phyloP scores from a whole-genome alignment of 1,140 invertebrate species.

The Armadillidium nasatum region DNA sequence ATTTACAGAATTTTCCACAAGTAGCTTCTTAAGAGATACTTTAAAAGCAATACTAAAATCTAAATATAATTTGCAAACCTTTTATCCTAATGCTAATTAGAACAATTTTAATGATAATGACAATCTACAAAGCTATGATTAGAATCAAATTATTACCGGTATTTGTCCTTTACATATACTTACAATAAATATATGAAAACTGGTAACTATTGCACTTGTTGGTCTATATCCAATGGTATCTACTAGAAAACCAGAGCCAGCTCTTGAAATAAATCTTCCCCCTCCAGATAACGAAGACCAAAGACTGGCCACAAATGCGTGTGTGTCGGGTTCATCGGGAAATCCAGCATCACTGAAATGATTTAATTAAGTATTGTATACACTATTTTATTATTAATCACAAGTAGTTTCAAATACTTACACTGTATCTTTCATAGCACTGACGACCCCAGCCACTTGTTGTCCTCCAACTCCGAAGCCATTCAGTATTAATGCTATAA shows the following conservation, averaged over 20 bases:
- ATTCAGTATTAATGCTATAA: constrained; percentile 8
- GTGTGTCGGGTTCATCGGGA: constrained; percentile 45
- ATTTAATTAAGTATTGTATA: neutral
- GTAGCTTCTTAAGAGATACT: too few relatives aligned
- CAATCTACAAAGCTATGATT: too few relatives aligned
- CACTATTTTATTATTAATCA: neutral
- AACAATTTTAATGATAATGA: too few relatives aligned
- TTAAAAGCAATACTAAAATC: too few relatives aligned
- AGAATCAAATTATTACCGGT: too few relatives aligned
- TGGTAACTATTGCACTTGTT: neutral
- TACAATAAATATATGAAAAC: constrained; percentile 1
- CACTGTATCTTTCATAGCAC: constrained; percentile 47
- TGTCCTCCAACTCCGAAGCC: constrained; percentile 47
- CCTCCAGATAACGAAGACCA: constrained; percentile 47
- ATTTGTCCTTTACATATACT: neutral
- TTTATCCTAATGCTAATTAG: too few relatives aligned
- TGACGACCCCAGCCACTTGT: constrained; percentile 48
- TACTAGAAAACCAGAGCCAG: constrained; percentile 46
- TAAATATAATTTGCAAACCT: too few relatives aligned
- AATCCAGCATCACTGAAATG: constrained; percentile 32
- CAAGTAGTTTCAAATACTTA: constrained; percentile 35
- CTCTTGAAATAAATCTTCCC: constrained; percentile 46
- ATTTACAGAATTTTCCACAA: too few relatives aligned
- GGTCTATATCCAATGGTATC: constrained; percentile 45
- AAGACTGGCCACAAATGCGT: constrained; percentile 46